Conservation (phyloP, 2,888 invertebrate genomes). For the Drosophila mettleri region DNA sequence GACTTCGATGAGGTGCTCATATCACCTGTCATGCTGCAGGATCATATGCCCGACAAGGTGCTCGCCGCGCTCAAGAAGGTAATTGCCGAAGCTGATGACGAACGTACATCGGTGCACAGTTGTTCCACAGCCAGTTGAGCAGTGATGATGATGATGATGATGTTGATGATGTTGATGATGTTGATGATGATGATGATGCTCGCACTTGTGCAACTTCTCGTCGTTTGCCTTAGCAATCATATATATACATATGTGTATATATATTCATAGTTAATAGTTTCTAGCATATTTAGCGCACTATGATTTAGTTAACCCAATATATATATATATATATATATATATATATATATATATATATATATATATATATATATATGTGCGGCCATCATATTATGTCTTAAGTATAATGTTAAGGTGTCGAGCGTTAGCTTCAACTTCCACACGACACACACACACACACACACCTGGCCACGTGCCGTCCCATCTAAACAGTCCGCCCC, state of each 20-base stretch:
- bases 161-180: conserved; percentile 27
- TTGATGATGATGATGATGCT: conserved; percentile 35
- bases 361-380: background rate
- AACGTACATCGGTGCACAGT: conserved; percentile 77
- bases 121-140: conserved; percentile 74
- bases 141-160: conserved; percentile 6
- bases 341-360: background rate
- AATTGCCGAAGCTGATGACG: conserved; percentile 84
- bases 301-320: conserved; percentile 34
- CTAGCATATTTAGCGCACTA: conserved; percentile 31
- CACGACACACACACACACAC: conserved; percentile 17
- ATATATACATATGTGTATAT: background rate
- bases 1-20: conserved; percentile 95
- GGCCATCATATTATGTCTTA: conserved; percentile 1
- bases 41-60: conserved; percentile 95
- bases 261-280: conserved; percentile 9
- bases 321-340: background rate
- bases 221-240: conserved; percentile 31
- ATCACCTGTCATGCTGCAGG: conserved; percentile 95
- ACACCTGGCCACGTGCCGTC: conserved; percentile 6
- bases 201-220: conserved; percentile 31
- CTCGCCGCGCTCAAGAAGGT: conserved; percentile 94
- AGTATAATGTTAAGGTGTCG: conserved; percentile 35
- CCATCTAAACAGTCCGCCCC: background rate
- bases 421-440: conserved; percentile 23